Evolutionary conservation across 1,140 invertebrate species (phyloP), one percentile per base, ranked within the genome.

Genomic region (Zaprionus camerounensis): DNA sequence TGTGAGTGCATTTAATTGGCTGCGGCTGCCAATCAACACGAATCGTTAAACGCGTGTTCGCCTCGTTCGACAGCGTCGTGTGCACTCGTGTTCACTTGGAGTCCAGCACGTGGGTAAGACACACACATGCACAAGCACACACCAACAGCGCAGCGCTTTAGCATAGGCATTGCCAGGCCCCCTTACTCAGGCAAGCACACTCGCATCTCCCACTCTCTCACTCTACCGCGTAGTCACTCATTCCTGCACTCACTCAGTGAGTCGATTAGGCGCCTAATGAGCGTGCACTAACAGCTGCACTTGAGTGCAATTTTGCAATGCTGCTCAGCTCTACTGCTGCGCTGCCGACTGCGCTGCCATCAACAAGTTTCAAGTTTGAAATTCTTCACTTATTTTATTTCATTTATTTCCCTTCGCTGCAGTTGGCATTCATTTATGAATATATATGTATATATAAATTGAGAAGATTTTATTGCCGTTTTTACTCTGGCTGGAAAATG

Each of bases 191-290:
- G 9, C 41, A 0, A 7, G 20, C 41, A 46, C 49, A 11, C 34
- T 15, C 63, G 7, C 20, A 20, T 41, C 51, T 12, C 5, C 13
- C 53, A 9, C 51, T 7, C 55, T 49, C 15, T 15, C 20, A 13
- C 11, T 59, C 17, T 56, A 2, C 9, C 24, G 41, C 59, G 49
- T 46, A 51, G n/a, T 56, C 46, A 51, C 49, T 41, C 22, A 34
- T 59, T 36, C 15, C 41, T 34, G n/a, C 31, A 9, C 51, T 28
- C 71, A 11, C 36, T 38, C 53, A 69, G 59, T 31, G 59, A 68
- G 66, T 71, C 81, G 76, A 84, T 83, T 84, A 84, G 81, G 81
- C 69, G 73, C 73, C 73, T 84, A 83, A 83, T 83, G 78, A 80
- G 77, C 72, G 64, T 49, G 65, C 69, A 63, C 64, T 72, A 82